Percentiles rank a stretch among this genome's conserved stretches.
phyloP scores from a whole-genome alignment of 2,113 vertebrate species.

The Centrocercus urophasianus region DNA sequence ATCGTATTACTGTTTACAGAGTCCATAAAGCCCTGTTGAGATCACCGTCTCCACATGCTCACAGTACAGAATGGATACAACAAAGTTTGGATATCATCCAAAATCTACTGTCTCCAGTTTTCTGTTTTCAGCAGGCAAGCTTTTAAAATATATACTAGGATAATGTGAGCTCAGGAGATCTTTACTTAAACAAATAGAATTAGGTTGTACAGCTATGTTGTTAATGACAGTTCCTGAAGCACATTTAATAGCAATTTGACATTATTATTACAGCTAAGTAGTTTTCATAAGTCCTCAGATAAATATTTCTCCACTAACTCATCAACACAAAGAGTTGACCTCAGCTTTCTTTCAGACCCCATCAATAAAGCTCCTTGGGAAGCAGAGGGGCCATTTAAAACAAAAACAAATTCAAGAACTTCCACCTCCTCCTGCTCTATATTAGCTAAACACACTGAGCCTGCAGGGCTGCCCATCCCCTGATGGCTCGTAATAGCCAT shows the following conservation, averaged over 20 bases:
- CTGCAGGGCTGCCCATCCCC: slow-evolving; percentile 22
- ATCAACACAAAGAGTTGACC: slow-evolving; percentile 54
- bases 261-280: slow-evolving; percentile 45
- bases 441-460: slow-evolving; percentile 21
- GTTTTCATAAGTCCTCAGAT: slow-evolving; percentile 23
- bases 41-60: neutral
- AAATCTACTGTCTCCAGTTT: neutral
- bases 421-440: slow-evolving; percentile 37
- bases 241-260: slow-evolving; percentile 26
- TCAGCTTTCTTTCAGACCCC: slow-evolving; percentile 27
- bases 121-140: neutral
- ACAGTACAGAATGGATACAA: neutral
- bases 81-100: slow-evolving; percentile 16
- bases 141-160: slow-evolving; percentile 23
- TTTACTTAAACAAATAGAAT: slow-evolving; percentile 64
- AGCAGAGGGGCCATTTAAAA: slow-evolving; percentile 15
- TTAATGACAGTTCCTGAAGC: slow-evolving; percentile 33
- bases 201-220: slow-evolving; percentile 33
- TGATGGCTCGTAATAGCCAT: neutral
- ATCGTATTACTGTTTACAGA: fast-evolving
- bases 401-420: slow-evolving; percentile 28
- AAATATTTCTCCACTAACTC: slow-evolving; percentile 52
- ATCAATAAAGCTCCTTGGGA: slow-evolving; percentile 7
- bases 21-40: neutral
- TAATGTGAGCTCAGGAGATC: slow-evolving; percentile 20